Evolutionary conservation across 2,113 vertebrate genomes (phyloP), one percentile per base, ranked within the genome.

Genomic region (Promerops cafer): DNA sequence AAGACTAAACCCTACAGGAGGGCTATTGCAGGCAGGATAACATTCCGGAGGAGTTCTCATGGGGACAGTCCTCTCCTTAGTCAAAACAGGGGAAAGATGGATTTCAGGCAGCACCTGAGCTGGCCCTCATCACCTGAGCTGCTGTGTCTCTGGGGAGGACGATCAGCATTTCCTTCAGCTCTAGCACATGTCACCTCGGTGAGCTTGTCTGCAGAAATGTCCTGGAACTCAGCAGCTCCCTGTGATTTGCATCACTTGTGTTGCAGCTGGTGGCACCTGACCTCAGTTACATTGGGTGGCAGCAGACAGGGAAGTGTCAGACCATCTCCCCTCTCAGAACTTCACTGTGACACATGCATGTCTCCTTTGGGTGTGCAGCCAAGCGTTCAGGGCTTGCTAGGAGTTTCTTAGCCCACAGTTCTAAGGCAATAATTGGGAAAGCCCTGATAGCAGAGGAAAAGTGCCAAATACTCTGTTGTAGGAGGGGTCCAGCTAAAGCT

Each of bases 281-380:
- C 39, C 71, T 50, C 18, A 13, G 60, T n/a, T 15, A 3, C 7
- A 13, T 2, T 16, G 49, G 77, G 21, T 72, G 81, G 53, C 57
- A 75, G 28, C 57, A 37, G 44, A 33, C 39, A 50, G 77, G 42
- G n/a, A 68, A 19, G 42, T 3, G 28, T 59, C 39, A 56, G 57
- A 4, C 45, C 44, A 10, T 9, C 8, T 76, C 7, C 44, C 8
- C 44, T 40, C 27, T 53, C 57, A 60, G 69, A 59, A 28, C 23
- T 20, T 39, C 45, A 24, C 61, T 75, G 40, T 50, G 45, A 71
- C 23, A 8, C 0, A 0, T 16, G 21, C 9, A 0, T 22, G 20
- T 30, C 65, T 9, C 47, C 57, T 68, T 49, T 71, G 47, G 42
- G 26, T 23, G 18, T 22, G 47, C 39, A 7, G 71, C 61, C 42